Conservation (phyloP, 2,888 invertebrate genomes). For the Leuctra nigra region DNA sequence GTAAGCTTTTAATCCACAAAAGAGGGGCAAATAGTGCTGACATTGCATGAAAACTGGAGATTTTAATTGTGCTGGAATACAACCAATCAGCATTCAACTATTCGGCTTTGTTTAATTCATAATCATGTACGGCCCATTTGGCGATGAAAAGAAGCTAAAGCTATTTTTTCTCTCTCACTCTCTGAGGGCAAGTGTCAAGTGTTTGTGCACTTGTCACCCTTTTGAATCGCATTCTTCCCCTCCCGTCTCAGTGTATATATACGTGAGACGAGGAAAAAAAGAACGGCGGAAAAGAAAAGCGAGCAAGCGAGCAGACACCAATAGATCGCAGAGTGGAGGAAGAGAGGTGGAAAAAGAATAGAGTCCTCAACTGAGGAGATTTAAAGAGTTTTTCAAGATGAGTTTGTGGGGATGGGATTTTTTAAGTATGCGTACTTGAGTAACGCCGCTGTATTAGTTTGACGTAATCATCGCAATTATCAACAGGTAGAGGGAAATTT, state of each 20-base stretch:
- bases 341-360: slow-evolving; percentile 19
- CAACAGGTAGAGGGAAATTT: slow-evolving; percentile 14
- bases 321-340: slow-evolving; percentile 4
- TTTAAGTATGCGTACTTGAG: slow-evolving; percentile 10
- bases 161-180: slow-evolving; percentile 16
- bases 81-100: slow-evolving; percentile 2
- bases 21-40: too few relatives aligned
- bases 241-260: slow-evolving; percentile 25
- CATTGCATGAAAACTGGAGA: too few relatives aligned
- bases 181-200: slow-evolving; percentile 25
- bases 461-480: slow-evolving; percentile 14
- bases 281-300: slow-evolving; percentile 19
- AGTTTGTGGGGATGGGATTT: slow-evolving; percentile 11
- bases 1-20: too few relatives aligned
- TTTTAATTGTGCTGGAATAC: too few relatives aligned
- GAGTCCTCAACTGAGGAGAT: slow-evolving; percentile 16
- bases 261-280: slow-evolving; percentile 22
- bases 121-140: slow-evolving; percentile 16
- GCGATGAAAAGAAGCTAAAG: slow-evolving; percentile 15
- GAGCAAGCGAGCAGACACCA: slow-evolving; percentile 21
- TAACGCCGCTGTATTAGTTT: slow-evolving; percentile 16
- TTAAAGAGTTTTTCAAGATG: slow-evolving; percentile 17
- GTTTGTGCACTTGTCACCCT: slow-evolving; percentile 27
- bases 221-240: slow-evolving; percentile 25
- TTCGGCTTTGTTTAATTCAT: slow-evolving; percentile 15